Base-by-base conservation (phyloP, 1,140 invertebrate species). In the Artemia franciscana region DNA sequence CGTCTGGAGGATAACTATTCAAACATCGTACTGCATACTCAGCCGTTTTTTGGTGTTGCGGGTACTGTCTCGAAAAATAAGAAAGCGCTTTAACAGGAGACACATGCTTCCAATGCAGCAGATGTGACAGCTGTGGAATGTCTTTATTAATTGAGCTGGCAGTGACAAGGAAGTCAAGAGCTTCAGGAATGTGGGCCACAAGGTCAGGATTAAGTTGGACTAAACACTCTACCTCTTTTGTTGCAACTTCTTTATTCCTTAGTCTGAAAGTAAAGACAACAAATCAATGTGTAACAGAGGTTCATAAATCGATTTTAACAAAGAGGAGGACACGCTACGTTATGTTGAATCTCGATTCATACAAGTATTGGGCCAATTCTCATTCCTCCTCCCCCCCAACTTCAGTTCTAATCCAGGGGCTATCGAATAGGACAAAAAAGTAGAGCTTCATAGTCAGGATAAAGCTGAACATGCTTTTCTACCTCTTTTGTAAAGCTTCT, bases 41-140 rank as follows among this genome's bases (percentile, higher is more conserved):
- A 3, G 92, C 91, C 0, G 93, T 93, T 39, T 97, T 82, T 15
- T 95, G 94, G 80, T 98, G 93, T 63, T 87, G 88, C 7, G 91
- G 91, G 76, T 86, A 95, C 73, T 95, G 89, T 2, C 92, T 79
- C 51, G 88, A 96, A 75, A 99, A 96, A 72, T 91, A 96, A 1
- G 92, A 84, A 9, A 99, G 73, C 0, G 94, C 93, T 65, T 77
- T 73, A 0, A 70, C 86, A 2, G 95, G 94, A 4, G 86, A 83
- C 3, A 94, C 84, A 26, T 81, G 77, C 2, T 86, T 84, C 96
- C 96, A 99, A 0, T 87, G 91, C 61, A 98, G 74, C 75, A 96
- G 86, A 70, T 96, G 85, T 2, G 86, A 86, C 58, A 98, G 74
- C 83, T 96, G 91, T 26, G 86, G 82, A 62, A 82, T 82, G 71